These are phyloP conservation scores for Urocyon cinereoargenteus DNA, from an alignment of 2,797 vertebrate species.

Conservation along the genomic window DNA sequence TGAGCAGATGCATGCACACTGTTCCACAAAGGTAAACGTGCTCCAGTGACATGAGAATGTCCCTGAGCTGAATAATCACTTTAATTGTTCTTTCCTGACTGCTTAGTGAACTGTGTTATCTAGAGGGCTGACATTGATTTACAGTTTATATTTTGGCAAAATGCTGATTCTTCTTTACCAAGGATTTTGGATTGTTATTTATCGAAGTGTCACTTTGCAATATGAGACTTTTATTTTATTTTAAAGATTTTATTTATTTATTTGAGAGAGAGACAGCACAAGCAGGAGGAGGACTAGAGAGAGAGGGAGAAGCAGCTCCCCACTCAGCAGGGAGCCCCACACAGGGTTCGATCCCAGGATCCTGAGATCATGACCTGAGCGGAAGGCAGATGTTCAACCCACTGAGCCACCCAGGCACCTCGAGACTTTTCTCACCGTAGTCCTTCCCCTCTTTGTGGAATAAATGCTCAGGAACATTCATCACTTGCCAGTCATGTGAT, in stretches of 20 bases:
- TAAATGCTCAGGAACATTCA: not conserved
- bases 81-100: constrained; percentile 5
- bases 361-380: too few species aligned
- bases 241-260: too few species aligned
- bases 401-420: too few species aligned
- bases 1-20: not conserved
- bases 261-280: too few species aligned
- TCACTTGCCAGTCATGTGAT: not conserved
- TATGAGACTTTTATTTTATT: not conserved
- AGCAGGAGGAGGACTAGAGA: too few species aligned
- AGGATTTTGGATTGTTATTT: constrained; percentile 33
- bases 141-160: constrained; percentile 11
- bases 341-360: too few species aligned
- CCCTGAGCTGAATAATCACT: not conserved
- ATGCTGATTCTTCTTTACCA: not conserved
- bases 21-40: not conserved
- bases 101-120: not conserved
- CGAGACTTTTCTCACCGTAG: not conserved
- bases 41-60: not conserved
- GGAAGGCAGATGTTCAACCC: too few species aligned
- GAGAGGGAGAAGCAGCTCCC: too few species aligned
- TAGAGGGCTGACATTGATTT: not conserved
- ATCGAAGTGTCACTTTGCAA: constrained; percentile 3
- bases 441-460: not conserved
- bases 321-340: too few species aligned